Base-by-base conservation (phyloP, 2,888 invertebrate species). In the Stictocephala bisonia region DNA sequence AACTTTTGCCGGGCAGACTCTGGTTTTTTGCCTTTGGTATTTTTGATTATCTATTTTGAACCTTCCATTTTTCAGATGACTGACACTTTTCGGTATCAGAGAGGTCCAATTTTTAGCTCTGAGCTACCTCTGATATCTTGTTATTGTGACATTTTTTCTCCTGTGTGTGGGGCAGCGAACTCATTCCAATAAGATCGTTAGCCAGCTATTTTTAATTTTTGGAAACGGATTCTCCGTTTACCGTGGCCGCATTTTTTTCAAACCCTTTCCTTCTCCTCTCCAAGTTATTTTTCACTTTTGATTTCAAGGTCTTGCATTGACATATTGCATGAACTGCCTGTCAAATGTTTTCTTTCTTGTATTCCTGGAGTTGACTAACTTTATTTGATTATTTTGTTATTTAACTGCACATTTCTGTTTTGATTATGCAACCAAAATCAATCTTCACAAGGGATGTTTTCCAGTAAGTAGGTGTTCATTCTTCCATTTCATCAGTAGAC, bases 81-180 rank as follows among this genome's bases (percentile, higher is more conserved):
- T 41, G 58, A 44, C 41, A 41, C 51, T 64, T 66, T 66, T 31
- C 20, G 44, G 58, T 71, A 58, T 58, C 70, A 70, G 70, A 70
- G 70, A 11, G 50, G 51, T 53, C 44, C n/a, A 29, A 58, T 71
- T 71, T 71, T 71, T 22, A 51, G 11, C 24, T 26, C 51, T 1
- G 24, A 26, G 66, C 71, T 40, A 26, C 53, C 72, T 72, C 53
- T 72, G 72, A 41, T 77, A 58, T 24, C 58, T 58, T 27, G 41
- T 44, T 27, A 13, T 89, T 91, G 91, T 92, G 92, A 91, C 92
- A 92, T 90, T 91, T 91, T 92, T 74, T 89, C 86, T 87, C 90
- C 90, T 92, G 91, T 92, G 92, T 91, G 91, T 91, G 92, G 92
- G 92, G 91, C 91, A 73, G 74, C 74, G 75, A 71, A 76, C 73